Evolutionary conservation across 2,888 invertebrate species (phyloP).

Genomic region (Hyalella azteca): DNA sequence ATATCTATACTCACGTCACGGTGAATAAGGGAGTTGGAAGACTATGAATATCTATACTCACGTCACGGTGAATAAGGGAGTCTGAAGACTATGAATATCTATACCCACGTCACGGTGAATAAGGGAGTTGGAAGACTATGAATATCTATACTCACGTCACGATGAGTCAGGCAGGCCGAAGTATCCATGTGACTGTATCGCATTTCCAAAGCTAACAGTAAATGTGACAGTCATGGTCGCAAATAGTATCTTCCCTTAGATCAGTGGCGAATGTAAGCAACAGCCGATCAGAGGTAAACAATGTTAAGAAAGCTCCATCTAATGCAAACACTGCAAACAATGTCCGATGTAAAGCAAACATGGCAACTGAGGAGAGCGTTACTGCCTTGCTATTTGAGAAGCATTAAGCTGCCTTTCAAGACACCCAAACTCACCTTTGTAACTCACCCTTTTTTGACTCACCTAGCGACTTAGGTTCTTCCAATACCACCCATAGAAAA

Average conservation of each 20-base stretch:
- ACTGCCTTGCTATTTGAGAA: not conserved
- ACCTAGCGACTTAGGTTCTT: not conserved
- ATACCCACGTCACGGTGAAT: no score
- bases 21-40: no score
- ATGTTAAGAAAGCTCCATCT: constrained; percentile 33
- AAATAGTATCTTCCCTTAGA: constrained; percentile 22
- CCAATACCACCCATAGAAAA: constrained; percentile 21
- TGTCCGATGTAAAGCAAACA: not conserved
- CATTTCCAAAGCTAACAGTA: constrained; percentile 2
- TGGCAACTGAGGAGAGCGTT: not conserved
- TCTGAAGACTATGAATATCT: no score
- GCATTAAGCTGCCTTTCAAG: constrained; percentile 25
- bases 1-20: no score
- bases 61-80: no score
- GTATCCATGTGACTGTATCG: constrained; percentile 24
- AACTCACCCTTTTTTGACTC: not conserved
- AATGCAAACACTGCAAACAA: constrained; percentile 27
- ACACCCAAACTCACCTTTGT: constrained; percentile 6
- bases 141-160: no score
- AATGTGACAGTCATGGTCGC: constrained; percentile 15
- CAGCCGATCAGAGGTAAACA: constrained; percentile 19
- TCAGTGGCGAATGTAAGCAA: constrained; percentile 36
- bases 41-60: no score
- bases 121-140: no score
- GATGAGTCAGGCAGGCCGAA: no score